Percentiles rank a stretch among this genome's conserved stretches.
These are phyloP conservation scores for Myotis lucifugus DNA, from an alignment of 2,113 vertebrate species.

Conservation along the genomic window DNA sequence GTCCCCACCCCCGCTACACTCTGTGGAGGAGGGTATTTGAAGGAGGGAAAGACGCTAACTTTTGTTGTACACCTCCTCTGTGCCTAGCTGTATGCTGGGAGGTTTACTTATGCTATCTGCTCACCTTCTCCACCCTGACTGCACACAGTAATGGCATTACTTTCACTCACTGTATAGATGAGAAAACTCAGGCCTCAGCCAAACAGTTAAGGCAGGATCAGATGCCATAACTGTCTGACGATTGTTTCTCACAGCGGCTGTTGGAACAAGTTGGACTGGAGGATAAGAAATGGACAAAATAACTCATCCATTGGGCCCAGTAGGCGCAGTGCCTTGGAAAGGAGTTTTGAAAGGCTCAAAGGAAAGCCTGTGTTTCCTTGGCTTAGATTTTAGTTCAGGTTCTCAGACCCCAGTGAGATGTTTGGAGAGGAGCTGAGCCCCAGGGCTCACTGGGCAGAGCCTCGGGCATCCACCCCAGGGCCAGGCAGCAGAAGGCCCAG, in stretches of 20 bases:
- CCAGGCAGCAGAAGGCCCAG: background rate
- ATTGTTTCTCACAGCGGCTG: background rate
- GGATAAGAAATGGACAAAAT: background rate
- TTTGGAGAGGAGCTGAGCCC: background rate
- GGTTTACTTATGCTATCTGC: background rate
- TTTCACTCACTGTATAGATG: background rate
- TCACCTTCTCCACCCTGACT: background rate
- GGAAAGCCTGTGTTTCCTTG: slow-evolving; percentile 33
- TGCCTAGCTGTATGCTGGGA: background rate
- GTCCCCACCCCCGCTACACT: background rate
- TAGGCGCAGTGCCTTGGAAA: background rate
- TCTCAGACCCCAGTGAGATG: background rate
- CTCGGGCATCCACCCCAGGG: background rate
- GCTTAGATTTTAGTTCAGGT: slow-evolving; percentile 24
- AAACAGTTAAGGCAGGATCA: background rate
- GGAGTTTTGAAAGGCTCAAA: background rate
- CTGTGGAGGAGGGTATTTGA: background rate
- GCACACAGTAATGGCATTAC: background rate
- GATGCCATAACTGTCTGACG: background rate
- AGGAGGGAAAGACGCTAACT: slow-evolving; percentile 45
- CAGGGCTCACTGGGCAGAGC: background rate
- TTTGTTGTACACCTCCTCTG: slow-evolving; percentile 31
- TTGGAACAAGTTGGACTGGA: background rate
- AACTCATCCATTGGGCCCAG: background rate
- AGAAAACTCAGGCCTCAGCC: background rate